Evolutionary conservation across 1,140 invertebrate species (phyloP).

Genomic region (Lordiphosa clarofinis): DNA sequence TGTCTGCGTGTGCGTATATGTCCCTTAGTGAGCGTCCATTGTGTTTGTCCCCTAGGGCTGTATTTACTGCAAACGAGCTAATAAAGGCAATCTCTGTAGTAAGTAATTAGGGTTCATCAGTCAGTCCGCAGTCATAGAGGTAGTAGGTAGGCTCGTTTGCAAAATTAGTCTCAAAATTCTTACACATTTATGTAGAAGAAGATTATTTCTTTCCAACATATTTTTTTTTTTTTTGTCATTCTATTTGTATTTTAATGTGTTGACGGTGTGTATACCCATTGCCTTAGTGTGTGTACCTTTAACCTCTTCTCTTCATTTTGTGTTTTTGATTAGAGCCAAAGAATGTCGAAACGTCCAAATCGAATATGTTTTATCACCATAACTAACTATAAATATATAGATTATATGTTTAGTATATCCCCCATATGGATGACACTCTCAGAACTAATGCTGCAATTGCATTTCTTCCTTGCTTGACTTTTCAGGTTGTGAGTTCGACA

Average conservation of each 20-base stretch:
- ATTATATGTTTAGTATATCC: constrained; percentile 2
- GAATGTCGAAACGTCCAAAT: constrained; percentile 16
- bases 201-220: background rate
- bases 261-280: constrained; percentile 11
- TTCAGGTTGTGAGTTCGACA: constrained; percentile 97
- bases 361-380: constrained; percentile 49
- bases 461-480: constrained; percentile 36
- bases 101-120: constrained; percentile 2
- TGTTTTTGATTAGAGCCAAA: constrained; percentile 59
- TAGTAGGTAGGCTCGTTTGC: constrained; percentile 8
- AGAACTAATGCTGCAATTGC: constrained; percentile 7
- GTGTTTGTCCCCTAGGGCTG: constrained; percentile 20
- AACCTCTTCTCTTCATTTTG: constrained; percentile 13
- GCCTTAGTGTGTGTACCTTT: constrained; percentile 9
- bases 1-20: constrained; percentile 13
- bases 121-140: too few species aligned
- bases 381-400: constrained; percentile 3
- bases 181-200: constrained; percentile 1
- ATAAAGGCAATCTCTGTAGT: constrained; percentile 60
- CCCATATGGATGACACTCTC: constrained; percentile 10
- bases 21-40: constrained; percentile 1
- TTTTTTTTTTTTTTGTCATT: background rate
- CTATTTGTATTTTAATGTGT: background rate
- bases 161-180: constrained; percentile 2
- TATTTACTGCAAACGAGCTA: constrained; percentile 40